Conservation (phyloP, 2,113 vertebrate species). For the Pygoscelis antarcticus region DNA sequence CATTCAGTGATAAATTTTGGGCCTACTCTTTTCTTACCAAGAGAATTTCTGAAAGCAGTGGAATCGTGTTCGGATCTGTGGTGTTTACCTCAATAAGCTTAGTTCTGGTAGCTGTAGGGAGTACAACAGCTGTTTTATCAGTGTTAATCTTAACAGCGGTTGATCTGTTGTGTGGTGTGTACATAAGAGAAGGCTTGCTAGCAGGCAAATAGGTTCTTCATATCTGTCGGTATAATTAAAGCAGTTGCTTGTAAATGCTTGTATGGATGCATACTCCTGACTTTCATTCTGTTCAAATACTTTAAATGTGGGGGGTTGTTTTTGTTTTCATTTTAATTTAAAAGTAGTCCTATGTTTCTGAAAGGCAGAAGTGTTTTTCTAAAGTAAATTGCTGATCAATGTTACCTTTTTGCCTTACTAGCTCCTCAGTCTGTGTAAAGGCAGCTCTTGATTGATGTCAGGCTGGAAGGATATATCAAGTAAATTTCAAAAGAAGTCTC, state of each 20-base stretch:
- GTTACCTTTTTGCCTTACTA: background rate
- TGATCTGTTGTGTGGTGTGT: background rate
- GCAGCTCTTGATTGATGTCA: background rate
- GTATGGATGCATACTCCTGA: background rate
- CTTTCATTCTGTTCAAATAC: background rate
- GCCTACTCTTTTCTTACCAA: background rate
- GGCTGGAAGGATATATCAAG: background rate
- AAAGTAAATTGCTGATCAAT: background rate
- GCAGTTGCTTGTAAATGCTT: background rate
- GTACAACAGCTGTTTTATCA: background rate
- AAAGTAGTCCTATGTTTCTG: background rate
- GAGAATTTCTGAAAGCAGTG: background rate
- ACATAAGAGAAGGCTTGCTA: background rate
- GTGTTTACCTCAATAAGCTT: background rate
- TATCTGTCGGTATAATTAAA: background rate
- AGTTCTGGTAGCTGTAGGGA: background rate
- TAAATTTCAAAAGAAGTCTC: background rate
- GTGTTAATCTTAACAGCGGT: fast-evolving
- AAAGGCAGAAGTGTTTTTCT: background rate
- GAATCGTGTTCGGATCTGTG: background rate
- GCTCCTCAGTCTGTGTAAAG: background rate
- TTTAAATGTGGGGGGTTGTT: background rate
- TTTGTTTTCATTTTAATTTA: background rate
- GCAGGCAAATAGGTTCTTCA: background rate
- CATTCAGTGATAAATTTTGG: background rate